phyloP scores from a whole-genome alignment of 2,797 vertebrate genomes.

The Phylloscopus collybita region DNA sequence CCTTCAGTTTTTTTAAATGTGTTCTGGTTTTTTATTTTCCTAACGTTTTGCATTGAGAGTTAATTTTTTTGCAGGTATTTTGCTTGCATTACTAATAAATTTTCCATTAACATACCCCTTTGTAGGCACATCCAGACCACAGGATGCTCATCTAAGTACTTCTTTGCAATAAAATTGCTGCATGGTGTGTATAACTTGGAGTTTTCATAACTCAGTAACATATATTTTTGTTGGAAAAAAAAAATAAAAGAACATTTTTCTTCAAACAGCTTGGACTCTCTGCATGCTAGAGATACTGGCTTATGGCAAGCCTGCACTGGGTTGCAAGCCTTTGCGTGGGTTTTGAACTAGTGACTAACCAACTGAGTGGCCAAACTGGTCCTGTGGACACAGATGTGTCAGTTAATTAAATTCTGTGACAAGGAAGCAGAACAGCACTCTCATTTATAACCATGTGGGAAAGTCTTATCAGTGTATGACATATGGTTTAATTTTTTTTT shows the following conservation, averaged over 20 bases:
- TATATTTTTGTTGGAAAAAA: neutral
- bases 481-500: neutral
- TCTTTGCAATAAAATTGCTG: neutral
- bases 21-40: neutral
- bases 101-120: neutral
- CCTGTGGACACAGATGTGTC: neutral
- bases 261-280: neutral
- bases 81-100: neutral
- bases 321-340: neutral
- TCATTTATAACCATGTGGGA: neutral
- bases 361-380: neutral
- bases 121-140: neutral
- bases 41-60: neutral
- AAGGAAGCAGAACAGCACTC: neutral
- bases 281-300: neutral
- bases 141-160: neutral
- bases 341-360: neutral
- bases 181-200: neutral
- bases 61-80: neutral
- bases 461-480: neutral
- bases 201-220: neutral
- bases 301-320: neutral
- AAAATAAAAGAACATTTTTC: neutral
- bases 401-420: neutral
- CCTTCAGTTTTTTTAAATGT: neutral